Evolutionary conservation across 23 tunicate genomes (phyloP), one percentile per base, ranked within the genome.

Genomic region (Clavelina lepadiformis): DNA sequence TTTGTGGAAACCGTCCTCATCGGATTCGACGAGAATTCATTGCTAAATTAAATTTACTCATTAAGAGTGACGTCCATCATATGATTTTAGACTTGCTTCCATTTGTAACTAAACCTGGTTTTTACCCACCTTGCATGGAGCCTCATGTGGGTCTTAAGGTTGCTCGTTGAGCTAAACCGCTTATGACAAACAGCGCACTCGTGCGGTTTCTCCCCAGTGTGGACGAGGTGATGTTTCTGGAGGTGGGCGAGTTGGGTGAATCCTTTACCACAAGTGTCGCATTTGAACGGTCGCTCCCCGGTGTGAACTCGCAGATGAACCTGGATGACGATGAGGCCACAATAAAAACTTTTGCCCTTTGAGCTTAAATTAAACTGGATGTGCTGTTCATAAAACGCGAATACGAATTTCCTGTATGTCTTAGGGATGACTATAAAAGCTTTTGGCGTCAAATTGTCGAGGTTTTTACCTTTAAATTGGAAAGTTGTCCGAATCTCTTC

Each of bases 191-290:
- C 80, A 5, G 58, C 81, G 54, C 99, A 94, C 68, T 82, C 73
- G 74, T 88, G 85, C 0, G 99, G 99, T 61, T 86, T 86, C 50
- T 94, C 95, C 7, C 99, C 99, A 19, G 99, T 94, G 67, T 94
- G 99, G 22, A 82, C 92, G 2, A 82, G 67, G 56, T 86, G 63
- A 72, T 94, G 99, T 72, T 94, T 94, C 56, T 86, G 91, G 15
- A 94, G 72, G 59, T 94, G 99, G 33, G 99, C 99, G 28, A 82
- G 64, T 45, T 94, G 99, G 27, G 99, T 81, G 71, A 94, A 94
- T 30, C 82, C 88, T 65, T 94, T 94, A 28, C 60, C 45, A 59
- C 99, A 94, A 6, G 78, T 80, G n/a, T 68, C 76, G 59, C 99
- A 94, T 46, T 75, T 65, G 68, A 86, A 94, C 20, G 99, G 99